phyloP scores from a whole-genome alignment of 2,888 invertebrate species.

The Dicyrtomina minuta region DNA sequence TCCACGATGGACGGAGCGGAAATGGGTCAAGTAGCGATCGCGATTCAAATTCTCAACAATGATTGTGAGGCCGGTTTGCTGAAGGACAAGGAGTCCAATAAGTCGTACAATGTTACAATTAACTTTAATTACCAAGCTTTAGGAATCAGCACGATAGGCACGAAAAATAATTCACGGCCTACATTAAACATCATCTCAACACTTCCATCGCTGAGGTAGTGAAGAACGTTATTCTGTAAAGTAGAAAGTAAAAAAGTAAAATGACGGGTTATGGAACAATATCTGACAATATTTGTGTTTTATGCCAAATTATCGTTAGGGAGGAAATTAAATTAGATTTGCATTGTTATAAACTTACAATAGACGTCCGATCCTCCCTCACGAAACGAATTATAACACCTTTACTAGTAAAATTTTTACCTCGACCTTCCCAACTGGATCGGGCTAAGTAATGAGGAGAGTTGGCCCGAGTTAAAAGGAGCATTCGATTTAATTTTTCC shows the following conservation, averaged over 20 bases:
- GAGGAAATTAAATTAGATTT: too few species aligned
- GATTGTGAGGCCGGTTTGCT: slow-evolving; percentile 78
- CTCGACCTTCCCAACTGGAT: slow-evolving; percentile 79
- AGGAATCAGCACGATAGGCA: slow-evolving; percentile 84
- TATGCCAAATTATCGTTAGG: too few species aligned
- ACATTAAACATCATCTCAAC: slow-evolving; percentile 82
- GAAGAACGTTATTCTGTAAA: slow-evolving; percentile 89
- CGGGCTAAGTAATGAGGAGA: slow-evolving; percentile 82
- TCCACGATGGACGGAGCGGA: slow-evolving; percentile 91
- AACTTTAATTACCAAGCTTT: too few species aligned
- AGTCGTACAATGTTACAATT: too few species aligned
- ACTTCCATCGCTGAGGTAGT: slow-evolving; percentile 87
- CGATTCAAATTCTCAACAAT: slow-evolving; percentile 95
- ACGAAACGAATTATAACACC: slow-evolving; percentile 84
- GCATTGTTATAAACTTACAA: slow-evolving; percentile 65
- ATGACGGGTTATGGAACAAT: too few species aligned
- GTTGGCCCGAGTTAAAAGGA: slow-evolving; percentile 75
- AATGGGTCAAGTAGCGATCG: slow-evolving; percentile 95
- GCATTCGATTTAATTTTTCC: slow-evolving; percentile 84
- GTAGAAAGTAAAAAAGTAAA: too few species aligned
- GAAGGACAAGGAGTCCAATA: too few species aligned
- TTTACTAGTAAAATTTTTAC: slow-evolving; percentile 80
- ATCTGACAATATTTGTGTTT: too few species aligned
- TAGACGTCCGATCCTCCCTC: slow-evolving; percentile 74
- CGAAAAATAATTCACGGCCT: slow-evolving; percentile 77